Conservation (phyloP, 2,113 vertebrate genomes). For the Aptenodytes patagonicus region DNA sequence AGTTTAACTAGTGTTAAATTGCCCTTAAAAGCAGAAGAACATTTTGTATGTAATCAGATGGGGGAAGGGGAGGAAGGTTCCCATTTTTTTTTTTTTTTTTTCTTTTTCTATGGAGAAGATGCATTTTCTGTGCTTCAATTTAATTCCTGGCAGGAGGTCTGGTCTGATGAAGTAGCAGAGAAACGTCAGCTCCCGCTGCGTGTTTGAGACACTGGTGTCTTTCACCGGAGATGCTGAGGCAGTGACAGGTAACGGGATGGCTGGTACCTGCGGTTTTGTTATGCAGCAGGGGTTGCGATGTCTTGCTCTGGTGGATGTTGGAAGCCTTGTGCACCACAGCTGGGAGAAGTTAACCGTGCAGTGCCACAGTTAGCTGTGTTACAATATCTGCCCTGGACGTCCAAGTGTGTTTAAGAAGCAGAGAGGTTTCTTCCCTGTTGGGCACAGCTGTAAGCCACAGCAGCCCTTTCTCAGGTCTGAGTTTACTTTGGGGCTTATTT, state of each 20-base stretch:
- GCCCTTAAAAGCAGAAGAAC: slow-evolving; percentile 30
- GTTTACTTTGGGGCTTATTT: background rate
- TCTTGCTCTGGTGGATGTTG: background rate
- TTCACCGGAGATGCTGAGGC: background rate
- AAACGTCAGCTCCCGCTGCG: background rate
- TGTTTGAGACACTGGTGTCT: background rate
- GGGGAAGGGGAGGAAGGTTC: background rate
- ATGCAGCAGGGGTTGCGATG: rapidly evolving
- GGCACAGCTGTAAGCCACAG: background rate
- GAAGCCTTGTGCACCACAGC: rapidly evolving
- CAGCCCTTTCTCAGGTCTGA: background rate
- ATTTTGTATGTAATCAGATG: background rate
- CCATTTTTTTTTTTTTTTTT: background rate
- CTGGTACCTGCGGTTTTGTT: rapidly evolving
- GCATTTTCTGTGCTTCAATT: background rate
- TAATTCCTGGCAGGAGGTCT: background rate
- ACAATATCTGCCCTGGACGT: rapidly evolving
- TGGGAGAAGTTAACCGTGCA: background rate
- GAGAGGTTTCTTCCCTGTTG: background rate
- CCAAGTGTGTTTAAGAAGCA: background rate
- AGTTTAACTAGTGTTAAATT: slow-evolving; percentile 46
- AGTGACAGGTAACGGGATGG: background rate
- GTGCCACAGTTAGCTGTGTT: background rate
- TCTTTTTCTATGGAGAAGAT: background rate
- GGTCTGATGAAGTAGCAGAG: background rate